A percentile compares a stretch with the other conserved stretches of the same genome.
phyloP scores from a whole-genome alignment of 2,888 invertebrate genomes.

The Microdon myrmicae region DNA sequence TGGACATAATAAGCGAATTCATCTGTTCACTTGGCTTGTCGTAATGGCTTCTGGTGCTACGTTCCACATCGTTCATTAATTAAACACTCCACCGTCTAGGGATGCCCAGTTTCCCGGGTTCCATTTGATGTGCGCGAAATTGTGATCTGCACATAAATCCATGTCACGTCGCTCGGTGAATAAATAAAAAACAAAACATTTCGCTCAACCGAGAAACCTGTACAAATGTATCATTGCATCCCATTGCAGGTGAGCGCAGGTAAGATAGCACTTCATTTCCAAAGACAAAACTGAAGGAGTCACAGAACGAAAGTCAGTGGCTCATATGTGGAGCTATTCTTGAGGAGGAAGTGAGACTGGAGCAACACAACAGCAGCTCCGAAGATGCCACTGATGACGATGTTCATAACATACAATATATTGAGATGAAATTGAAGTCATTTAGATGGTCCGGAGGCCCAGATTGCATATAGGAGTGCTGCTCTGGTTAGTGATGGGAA shows the following conservation, averaged over 20 bases:
- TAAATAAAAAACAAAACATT: slow-evolving; percentile 49
- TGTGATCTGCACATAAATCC: slow-evolving; percentile 52
- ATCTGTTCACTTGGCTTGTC: slow-evolving; percentile 51
- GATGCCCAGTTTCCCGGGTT: slow-evolving; percentile 1
- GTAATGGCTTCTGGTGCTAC: slow-evolving; percentile 51
- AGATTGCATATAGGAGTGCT: slow-evolving; percentile 6
- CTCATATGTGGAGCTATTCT: slow-evolving; percentile 27
- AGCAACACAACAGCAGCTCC: too few species aligned
- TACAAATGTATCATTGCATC: too few species aligned
- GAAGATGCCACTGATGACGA: slow-evolving; percentile 21
- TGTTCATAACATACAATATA: slow-evolving; percentile 36
- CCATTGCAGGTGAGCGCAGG: slow-evolving; percentile 27
- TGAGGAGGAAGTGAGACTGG: slow-evolving; percentile 19
- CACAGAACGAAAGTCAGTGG: neutral
- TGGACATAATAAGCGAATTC: slow-evolving; percentile 52
- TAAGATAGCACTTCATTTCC: slow-evolving; percentile 24
- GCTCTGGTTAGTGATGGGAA: slow-evolving; percentile 18
- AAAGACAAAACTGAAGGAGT: neutral
- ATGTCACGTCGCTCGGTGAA: slow-evolving; percentile 45
- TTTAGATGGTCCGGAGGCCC: slow-evolving; percentile 34
- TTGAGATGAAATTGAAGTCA: slow-evolving; percentile 50
- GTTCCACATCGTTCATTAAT: slow-evolving; percentile 51
- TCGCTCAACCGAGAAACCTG: slow-evolving; percentile 3
- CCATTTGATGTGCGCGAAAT: slow-evolving; percentile 48
- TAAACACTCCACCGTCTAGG: slow-evolving; percentile 34